Evolutionary conservation across 2,888 invertebrate species (phyloP), one percentile per base, ranked within the genome.

Genomic region (Pegoplata infirma): DNA sequence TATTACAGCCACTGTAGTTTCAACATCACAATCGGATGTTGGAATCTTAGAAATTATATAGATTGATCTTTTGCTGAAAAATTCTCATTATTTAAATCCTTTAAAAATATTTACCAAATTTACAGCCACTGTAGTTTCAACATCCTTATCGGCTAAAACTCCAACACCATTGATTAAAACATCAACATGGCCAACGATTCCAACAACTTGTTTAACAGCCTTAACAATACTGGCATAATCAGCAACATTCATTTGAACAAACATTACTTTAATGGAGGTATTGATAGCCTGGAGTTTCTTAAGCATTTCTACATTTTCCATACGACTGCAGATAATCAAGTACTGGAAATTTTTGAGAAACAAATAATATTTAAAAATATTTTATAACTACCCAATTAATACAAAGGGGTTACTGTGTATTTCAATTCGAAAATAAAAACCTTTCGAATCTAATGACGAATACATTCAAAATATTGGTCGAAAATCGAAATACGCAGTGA

Each of bases 291-390:
- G 86, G 10, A 88, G 82, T 28, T 85, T 86, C 56, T 85, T 84
- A 58, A 89, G 68, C 82, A 86, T 83, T 80, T 88, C 88, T 36
- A 83, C 83, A 77, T 88, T 88, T 81, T 88, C 87, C 85, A 87
- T 82, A 67, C 86, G 85, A 53, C 86, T 83, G 80, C 85, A 83
- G 14, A 88, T 84, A 69, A 87, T 83, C 64, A 89, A 76, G 61
- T 81, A 80, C 85, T 85, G 53, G 16, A 25, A 44, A 19, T n/a
- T n/a, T n/a, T n/a, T n/a, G n/a, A 40, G 16, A 21, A 44, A 25
- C 10, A 14, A 10, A 21, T 5, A 44, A 32, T n/a, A 17, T 19
- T 36, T 21, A 49, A 2, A 12, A 0, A 12, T n/a, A n/a, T n/a
- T n/a, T n/a, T n/a, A n/a, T n/a, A n/a, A n/a, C n/a, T n/a, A n/a